Base-by-base conservation (phyloP, 92 coral and sea anemone genomes). In the Isaurus tuberculatus region DNA sequence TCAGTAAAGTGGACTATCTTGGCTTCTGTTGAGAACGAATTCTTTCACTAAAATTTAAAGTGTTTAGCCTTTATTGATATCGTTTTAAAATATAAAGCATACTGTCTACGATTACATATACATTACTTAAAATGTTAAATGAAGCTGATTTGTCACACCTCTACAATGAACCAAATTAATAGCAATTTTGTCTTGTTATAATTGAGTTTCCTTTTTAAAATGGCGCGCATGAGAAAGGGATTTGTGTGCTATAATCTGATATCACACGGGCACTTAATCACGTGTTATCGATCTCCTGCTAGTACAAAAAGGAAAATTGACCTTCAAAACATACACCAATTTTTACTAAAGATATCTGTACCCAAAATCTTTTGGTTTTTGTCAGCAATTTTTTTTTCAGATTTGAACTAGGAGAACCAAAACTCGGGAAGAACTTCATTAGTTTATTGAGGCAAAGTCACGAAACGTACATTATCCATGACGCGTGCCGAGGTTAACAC, bases 401-500 rank as follows among this genome's bases (percentile, higher is more conserved):
- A 27, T 16, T 63, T 26, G 0, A 63, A 63, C 34, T 63, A 8
- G 8, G 69, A 63, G 32, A 26, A 63, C 17, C 69, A 4, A 63
- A 63, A 4, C 69, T 25, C 17, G 31, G 4, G 14, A 63, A 29
- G 27, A 63, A 27, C 31, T 26, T 26, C 11, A 10, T 63, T 14
- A 63, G 31, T 63, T 27, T 15, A 6, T 19, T 19, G 27, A 22
- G 3, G 5, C 14, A 6, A 27, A 63, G 69, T 63, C 69, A 63
- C 69, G 69, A 63, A 63, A 63, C 16, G 17, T 63, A 63, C 3
- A 22, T 63, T 26, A 63, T 63, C 69, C 31, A 26, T 22, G 69
- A 63, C 69, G 69, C 34, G 34, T 26, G 69, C 69, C 69, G 69
- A 23, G 27, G 63, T 11, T 63, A 63, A 63, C 9, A 26, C 26